phyloP scores from a whole-genome alignment of 2,888 invertebrate species.

The Nudaria mundana region DNA sequence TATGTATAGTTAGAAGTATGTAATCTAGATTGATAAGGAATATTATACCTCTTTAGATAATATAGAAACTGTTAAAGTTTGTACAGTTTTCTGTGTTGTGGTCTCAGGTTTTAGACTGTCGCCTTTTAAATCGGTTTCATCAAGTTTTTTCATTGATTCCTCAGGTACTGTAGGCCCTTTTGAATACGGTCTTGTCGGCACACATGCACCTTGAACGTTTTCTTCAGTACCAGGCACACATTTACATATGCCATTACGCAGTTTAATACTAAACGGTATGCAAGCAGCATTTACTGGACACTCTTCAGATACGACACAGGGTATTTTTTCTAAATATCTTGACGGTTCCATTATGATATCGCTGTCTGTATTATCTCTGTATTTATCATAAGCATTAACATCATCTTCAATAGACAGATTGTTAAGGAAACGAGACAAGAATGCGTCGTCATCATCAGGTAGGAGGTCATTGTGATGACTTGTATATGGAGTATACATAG shows the following conservation, averaged over 20 bases:
- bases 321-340: conserved; percentile 71
- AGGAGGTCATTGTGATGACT: conserved; percentile 54
- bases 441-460: conserved; percentile 59
- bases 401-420: conserved; percentile 69
- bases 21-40: not conserved
- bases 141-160: conserved; percentile 59
- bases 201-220: conserved; percentile 60
- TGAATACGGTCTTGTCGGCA: conserved; percentile 58
- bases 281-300: conserved; percentile 88
- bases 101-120: conserved; percentile 54
- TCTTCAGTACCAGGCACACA: conserved; percentile 84
- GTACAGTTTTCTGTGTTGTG: conserved; percentile 75
- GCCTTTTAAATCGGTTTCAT: conserved; percentile 46
- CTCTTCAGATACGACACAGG: conserved; percentile 81
- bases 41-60: conserved; percentile 87
- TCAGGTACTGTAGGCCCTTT: conserved; percentile 63
- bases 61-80: conserved; percentile 87
- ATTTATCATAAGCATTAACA: conserved; percentile 61
- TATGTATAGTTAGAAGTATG: too few relatives aligned
- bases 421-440: conserved; percentile 63
- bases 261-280: conserved; percentile 73
- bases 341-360: conserved; percentile 76
- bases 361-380: conserved; percentile 60
- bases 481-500: conserved; percentile 60
- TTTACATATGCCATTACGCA: conserved; percentile 85